A percentile compares a stretch with the other conserved stretches of the same genome.
Evolutionary conservation across 1,140 invertebrate species (phyloP).

Genomic region (Drosophila insularis): DNA sequence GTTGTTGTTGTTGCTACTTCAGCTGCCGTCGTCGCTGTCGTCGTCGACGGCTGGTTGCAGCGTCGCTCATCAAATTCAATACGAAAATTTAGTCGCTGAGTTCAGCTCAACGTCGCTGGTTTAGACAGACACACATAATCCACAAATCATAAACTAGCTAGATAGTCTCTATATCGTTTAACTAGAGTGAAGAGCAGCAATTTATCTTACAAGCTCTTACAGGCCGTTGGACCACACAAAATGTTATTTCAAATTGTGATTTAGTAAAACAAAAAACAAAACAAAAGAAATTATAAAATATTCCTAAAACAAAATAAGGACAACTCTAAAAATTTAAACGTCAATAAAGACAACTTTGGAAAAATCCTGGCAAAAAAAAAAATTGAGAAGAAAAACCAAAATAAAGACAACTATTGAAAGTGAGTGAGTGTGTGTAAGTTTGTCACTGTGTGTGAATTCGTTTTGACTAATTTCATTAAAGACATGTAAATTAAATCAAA

Average conservation of each 20-base stretch:
- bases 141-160: conserved; percentile 22
- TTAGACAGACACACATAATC: conserved; percentile 33
- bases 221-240: too few relatives aligned
- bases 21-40: conserved; percentile 6
- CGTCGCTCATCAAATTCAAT: conserved; percentile 57
- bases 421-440: conserved; percentile 10
- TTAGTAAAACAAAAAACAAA: too few relatives aligned
- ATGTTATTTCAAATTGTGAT: too few relatives aligned
- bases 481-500: conserved; percentile 78
- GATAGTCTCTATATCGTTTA: not conserved
- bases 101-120: conserved; percentile 75
- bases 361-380: not conserved
- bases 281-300: too few relatives aligned
- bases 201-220: too few relatives aligned
- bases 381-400: not conserved
- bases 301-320: too few relatives aligned
- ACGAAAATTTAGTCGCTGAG: conserved; percentile 71
- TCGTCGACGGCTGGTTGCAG: conserved; percentile 24
- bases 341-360: not conserved
- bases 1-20: not conserved
- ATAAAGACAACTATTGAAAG: not conserved
- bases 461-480: conserved; percentile 74
- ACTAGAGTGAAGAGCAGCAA: too few relatives aligned
- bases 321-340: too few relatives aligned
- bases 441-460: conserved; percentile 16